phyloP scores from a whole-genome alignment of 2,888 invertebrate species.

The Osedax fenrisi region DNA sequence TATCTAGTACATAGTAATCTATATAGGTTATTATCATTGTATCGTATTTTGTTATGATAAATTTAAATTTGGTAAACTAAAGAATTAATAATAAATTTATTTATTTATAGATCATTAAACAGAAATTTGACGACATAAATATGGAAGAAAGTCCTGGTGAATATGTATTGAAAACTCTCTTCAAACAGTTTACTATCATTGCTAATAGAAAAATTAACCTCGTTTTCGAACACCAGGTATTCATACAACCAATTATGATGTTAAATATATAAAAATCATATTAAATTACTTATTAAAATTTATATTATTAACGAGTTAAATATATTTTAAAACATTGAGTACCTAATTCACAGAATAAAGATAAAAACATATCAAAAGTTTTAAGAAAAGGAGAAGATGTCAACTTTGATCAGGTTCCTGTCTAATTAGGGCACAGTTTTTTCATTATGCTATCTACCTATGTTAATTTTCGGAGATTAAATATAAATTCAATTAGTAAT shows the following conservation, averaged over 20 bases:
- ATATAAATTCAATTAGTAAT: no score
- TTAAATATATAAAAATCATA: background rate
- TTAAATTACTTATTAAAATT: background rate
- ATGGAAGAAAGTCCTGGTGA: constrained; percentile 58
- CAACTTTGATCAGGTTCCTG: constrained; percentile 67
- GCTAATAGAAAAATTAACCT: constrained; percentile 89
- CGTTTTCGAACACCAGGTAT: constrained; percentile 60
- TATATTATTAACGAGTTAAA: background rate
- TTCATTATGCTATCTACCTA: no score
- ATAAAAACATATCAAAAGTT: constrained; percentile 84
- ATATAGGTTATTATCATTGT: no score
- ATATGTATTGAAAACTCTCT: constrained; percentile 84
- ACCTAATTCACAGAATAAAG: constrained; percentile 53
- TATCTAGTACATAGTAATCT: no score
- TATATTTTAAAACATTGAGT: no score
- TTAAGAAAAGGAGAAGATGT: constrained; percentile 88
- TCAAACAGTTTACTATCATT: constrained; percentile 83
- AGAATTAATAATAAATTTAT: no score
- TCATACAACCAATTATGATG: no score
- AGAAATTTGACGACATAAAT: background rate
- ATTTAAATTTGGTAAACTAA: no score
- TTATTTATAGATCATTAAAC: no score
- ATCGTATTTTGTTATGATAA: no score
- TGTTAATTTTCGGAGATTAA: no score
- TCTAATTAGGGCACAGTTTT: no score